phyloP scores from a whole-genome alignment of 1,140 invertebrate genomes.

The Hylaeus volcanicus region DNA sequence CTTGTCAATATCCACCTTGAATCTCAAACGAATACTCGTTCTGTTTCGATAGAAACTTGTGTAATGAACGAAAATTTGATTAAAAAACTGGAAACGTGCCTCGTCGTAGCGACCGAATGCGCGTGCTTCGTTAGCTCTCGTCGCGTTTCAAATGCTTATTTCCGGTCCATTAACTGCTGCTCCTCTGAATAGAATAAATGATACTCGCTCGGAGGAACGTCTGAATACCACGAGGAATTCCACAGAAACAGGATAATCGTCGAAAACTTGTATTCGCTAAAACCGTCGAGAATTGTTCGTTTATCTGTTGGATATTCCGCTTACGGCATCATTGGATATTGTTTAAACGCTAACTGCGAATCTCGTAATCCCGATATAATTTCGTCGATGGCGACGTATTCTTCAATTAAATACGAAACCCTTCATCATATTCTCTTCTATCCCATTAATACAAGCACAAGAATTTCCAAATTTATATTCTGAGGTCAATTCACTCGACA shows the following conservation, averaged over 20 bases:
- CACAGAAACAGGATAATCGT: background rate
- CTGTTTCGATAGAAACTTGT: background rate
- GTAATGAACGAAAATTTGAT: background rate
- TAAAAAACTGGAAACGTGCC: background rate
- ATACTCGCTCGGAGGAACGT: background rate
- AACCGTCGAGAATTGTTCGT: background rate
- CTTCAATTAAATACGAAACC: too few species aligned
- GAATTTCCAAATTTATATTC: too few species aligned
- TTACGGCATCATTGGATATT: too few species aligned
- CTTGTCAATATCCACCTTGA: background rate
- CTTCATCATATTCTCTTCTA: too few species aligned
- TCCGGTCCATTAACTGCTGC: background rate
- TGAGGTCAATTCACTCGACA: too few species aligned
- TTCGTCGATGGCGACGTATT: too few species aligned
- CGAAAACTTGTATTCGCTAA: background rate
- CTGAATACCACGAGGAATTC: background rate
- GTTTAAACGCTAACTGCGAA: too few species aligned
- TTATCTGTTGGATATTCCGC: background rate
- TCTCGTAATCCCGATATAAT: too few species aligned
- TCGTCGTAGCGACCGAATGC: background rate
- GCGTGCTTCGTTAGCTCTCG: constrained; percentile 10
- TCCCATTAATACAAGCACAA: too few species aligned
- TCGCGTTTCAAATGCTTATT: constrained; percentile 10
- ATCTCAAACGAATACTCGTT: background rate
- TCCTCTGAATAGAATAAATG: background rate